Base-by-base conservation (phyloP, 2,113 vertebrate genomes). In the Bubo scandiacus region DNA sequence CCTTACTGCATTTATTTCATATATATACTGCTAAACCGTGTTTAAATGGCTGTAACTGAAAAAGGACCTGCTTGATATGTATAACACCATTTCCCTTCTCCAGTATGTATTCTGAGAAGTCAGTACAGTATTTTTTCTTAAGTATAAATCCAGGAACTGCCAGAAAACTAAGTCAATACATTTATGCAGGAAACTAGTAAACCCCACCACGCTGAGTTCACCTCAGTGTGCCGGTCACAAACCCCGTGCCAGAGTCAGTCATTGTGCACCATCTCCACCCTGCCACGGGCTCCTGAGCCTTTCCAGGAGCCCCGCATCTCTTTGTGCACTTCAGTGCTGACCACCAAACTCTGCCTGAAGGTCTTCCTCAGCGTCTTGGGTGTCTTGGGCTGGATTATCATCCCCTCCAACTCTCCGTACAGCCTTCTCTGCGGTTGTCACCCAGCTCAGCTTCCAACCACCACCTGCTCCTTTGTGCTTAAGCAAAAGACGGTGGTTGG, bases 311-410 rank as follows among this genome's bases (percentile, higher is more conserved):
- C 38, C 9, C 12, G 9, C 0, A 29, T 18, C 63, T 42, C 67
- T 17, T 32, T 3, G 9, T 45, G 58, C 34, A 4, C 27, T 45
- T 65, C 88, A n/a, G 17, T 18, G 45, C 71, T 1, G 2, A 7
- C 36, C 36, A n/a, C 45, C 43, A 22, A 38, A 9, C 47, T 18
- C 36, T 61, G 47, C 68, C 42, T 61, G 36, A 34, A 34, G 62
- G 8, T 47, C 19, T 63, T 36, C 8, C 59, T 30, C 32, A 19
- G 58, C 36, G 26, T 29, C 79, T 75, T 10, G 2, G 42, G 51
- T 4, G 1, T 23, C 87, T 47, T 0, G 0, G 45, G 32, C 32
- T 61, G 47, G 36, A 15, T 58, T 34, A 23, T 20, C 8, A 1
- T 58, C 21, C 42, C 9, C 7, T 61, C 63, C 78, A 78, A 8